Conservation (phyloP, 2,113 vertebrate species). For the Peromyscus californicus region DNA sequence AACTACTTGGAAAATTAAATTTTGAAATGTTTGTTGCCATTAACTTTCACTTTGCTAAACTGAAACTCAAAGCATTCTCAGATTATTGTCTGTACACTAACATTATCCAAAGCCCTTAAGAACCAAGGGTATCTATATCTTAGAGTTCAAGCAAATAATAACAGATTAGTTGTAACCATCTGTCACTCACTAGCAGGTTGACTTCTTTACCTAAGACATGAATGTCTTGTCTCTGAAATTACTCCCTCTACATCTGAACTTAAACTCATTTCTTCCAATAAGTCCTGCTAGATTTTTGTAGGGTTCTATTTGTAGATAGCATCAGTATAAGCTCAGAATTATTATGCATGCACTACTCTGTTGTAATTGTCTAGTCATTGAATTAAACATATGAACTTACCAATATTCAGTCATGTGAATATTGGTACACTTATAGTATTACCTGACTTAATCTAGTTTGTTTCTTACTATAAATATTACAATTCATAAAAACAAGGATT, state of each 20-base stretch:
- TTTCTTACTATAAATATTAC: slow-evolving; percentile 5
- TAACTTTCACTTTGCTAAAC: neutral
- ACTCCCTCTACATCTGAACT: neutral
- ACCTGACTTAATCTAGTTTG: neutral
- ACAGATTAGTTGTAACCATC: neutral
- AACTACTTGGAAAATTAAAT: neutral
- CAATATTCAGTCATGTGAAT: neutral
- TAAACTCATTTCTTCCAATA: neutral
- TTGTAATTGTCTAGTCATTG: neutral
- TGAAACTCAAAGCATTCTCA: neutral
- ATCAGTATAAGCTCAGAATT: neutral
- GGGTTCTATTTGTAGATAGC: neutral
- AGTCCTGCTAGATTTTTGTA: neutral
- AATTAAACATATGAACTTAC: neutral
- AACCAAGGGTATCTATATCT: neutral
- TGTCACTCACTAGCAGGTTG: neutral
- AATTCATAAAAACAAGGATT: neutral
- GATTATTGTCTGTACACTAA: neutral
- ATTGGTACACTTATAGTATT: neutral
- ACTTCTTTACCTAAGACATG: neutral
- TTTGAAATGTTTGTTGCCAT: neutral
- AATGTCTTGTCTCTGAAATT: neutral
- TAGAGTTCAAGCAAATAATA: neutral
- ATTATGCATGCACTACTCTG: neutral
- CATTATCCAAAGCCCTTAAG: neutral